phyloP scores from a whole-genome alignment of 2,113 vertebrate species.

The Nerophis lumbriciformis region DNA sequence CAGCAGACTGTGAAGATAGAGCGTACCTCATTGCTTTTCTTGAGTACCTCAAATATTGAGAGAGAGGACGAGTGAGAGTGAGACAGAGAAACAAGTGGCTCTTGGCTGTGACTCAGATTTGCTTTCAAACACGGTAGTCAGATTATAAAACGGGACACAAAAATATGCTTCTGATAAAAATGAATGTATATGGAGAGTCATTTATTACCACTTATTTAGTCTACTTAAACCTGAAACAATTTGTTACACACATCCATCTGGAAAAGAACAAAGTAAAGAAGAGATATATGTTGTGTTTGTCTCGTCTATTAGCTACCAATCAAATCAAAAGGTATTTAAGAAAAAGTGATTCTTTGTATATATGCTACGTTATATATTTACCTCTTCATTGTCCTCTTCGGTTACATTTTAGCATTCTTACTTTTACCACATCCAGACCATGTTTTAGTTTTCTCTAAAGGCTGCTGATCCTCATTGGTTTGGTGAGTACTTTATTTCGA shows the following conservation, averaged over 20 bases:
- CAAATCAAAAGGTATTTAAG: not conserved
- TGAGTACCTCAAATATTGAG: not conserved
- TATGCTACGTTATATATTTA: not conserved
- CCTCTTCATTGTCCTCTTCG: no score
- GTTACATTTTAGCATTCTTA: not conserved
- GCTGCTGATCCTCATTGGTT: not conserved
- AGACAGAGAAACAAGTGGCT: not conserved
- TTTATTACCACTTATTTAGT: no score
- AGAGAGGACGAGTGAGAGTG: no score
- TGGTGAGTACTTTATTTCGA: no score
- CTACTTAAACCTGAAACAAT: no score
- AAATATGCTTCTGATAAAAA: not conserved
- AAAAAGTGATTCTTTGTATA: no score
- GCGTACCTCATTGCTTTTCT: constrained; percentile 1
- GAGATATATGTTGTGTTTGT: not conserved
- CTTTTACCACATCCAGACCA: not conserved
- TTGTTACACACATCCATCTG: no score
- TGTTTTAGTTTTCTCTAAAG: not conserved
- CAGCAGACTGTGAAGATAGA: not conserved
- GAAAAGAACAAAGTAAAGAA: not conserved
- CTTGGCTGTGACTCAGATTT: not conserved
- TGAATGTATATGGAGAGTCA: no score
- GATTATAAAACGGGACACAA: not conserved
- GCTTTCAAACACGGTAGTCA: not conserved
- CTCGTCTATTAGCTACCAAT: not conserved